phyloP scores from a whole-genome alignment of 2,113 vertebrate genomes.

The Chloropsis cyanopogon region DNA sequence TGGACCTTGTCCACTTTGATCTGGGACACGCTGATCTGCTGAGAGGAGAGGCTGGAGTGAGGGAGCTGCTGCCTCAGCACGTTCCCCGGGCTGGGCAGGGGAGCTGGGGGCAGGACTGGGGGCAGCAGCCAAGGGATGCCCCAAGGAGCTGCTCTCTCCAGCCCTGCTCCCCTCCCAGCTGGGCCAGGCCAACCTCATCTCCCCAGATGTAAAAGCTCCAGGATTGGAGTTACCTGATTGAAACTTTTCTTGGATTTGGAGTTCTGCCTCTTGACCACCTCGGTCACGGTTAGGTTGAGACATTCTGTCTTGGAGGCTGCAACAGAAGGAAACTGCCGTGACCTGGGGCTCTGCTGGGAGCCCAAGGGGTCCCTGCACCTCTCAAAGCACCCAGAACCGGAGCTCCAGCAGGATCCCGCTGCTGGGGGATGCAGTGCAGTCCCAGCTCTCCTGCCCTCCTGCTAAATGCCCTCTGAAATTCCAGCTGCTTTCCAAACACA shows the following conservation, averaged over 20 bases:
- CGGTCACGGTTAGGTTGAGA: constrained; percentile 86
- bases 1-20: constrained; percentile 94
- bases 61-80: neutral
- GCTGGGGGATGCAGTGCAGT: accelerated
- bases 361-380: neutral
- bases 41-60: neutral
- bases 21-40: constrained; percentile 83
- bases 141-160: neutral
- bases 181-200: neutral
- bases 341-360: neutral
- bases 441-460: neutral
- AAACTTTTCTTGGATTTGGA: constrained; percentile 92
- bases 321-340: neutral
- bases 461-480: neutral
- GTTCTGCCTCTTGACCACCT: constrained; percentile 94
- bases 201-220: neutral
- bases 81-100: neutral
- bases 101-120: neutral
- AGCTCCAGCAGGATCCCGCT: neutral
- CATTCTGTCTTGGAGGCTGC: constrained; percentile 89
- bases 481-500: neutral
- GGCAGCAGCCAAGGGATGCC: neutral
- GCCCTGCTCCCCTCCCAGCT: neutral
- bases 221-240: constrained; percentile 83
- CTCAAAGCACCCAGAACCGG: neutral